Base-by-base conservation (phyloP, 2,797 vertebrate genomes). In the Notolabrus celidotus region DNA sequence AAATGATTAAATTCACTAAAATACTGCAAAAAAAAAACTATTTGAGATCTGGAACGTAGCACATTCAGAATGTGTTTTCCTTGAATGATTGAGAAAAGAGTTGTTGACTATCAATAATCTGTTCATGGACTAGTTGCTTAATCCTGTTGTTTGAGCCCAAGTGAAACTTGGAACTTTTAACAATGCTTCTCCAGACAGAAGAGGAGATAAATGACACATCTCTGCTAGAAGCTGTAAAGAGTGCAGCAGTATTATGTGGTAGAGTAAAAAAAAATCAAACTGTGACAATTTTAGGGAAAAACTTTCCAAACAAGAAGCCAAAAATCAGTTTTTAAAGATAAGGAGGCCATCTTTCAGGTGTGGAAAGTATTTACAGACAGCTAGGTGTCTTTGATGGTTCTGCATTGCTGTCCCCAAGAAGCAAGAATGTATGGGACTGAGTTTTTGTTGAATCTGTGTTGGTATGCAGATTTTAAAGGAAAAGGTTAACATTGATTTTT, bases 381-480 rank as follows among this genome's bases (percentile, higher is more conserved):
- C 74, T 59, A 70, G 43, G 36, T 77, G 34, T 69, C 52, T 68
- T 69, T 69, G 42, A 68, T 78, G 5, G 29, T 20, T 50, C 70
- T 70, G 52, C 5, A 14, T 71, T 53, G 66, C 67, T 78, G 62
- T 81, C 78, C 67, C 68, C 51, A 71, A 77, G 78, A 79, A 82
- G 72, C 85, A 60, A 72, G 81, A 91, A 82, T 84, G 83, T 84
- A 84, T 36, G 62, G 25, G 72, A 72, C 38, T 67, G 70, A 77
- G 80, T 64, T 74, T 69, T 71, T 79, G 60, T 79, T 54, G 23
- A 50, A 66, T 39, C 49, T 36, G 69, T 54, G 61, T 54, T 27
- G 43, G 19, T 45, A 38, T 71, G 47, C 55, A 56, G 52, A 58
- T 68, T 71, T 76, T 83, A 58, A 77, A 71, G 52, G 65, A 58